Conservation (phyloP, 2,888 invertebrate species). For the Perithous albicinctus region DNA sequence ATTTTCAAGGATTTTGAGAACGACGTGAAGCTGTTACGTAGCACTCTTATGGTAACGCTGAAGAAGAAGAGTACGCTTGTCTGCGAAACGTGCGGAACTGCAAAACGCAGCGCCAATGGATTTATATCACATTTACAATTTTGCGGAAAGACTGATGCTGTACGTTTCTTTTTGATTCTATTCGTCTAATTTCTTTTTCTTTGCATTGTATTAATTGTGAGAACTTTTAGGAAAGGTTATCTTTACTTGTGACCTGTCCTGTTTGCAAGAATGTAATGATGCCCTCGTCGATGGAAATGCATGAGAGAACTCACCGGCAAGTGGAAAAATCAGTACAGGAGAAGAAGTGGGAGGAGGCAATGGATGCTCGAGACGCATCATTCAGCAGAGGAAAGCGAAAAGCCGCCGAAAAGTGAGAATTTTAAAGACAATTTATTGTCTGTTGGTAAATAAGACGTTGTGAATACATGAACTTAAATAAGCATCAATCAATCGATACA, state of each 20-base stretch:
- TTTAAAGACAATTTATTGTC: background rate
- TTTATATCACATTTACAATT: slow-evolving; percentile 87
- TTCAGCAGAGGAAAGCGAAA: slow-evolving; percentile 78
- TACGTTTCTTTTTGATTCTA: slow-evolving; percentile 69
- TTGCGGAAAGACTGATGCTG: slow-evolving; percentile 87
- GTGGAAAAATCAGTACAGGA: slow-evolving; percentile 69
- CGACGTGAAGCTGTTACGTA: slow-evolving; percentile 85
- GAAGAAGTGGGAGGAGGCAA: background rate
- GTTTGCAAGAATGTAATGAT: slow-evolving; percentile 86
- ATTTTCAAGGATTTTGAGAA: slow-evolving; percentile 86
- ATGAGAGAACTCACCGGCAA: slow-evolving; percentile 86
- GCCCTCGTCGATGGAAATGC: slow-evolving; percentile 87
- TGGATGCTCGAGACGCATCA: background rate
- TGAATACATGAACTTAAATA: too few species aligned
- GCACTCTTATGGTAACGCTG: slow-evolving; percentile 84
- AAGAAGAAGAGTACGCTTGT: slow-evolving; percentile 83
- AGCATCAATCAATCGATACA: slow-evolving; percentile 36
- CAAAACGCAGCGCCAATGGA: slow-evolving; percentile 85
- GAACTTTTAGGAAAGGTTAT: slow-evolving; percentile 77
- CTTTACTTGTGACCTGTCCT: slow-evolving; percentile 85
- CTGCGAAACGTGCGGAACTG: slow-evolving; percentile 86
- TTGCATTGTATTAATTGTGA: background rate
- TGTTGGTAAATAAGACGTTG: background rate
- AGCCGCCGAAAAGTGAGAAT: slow-evolving; percentile 84
- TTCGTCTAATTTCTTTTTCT: background rate